Conservation (phyloP, 2,888 invertebrate species). For the Sinopyrophorus schimmeli region DNA sequence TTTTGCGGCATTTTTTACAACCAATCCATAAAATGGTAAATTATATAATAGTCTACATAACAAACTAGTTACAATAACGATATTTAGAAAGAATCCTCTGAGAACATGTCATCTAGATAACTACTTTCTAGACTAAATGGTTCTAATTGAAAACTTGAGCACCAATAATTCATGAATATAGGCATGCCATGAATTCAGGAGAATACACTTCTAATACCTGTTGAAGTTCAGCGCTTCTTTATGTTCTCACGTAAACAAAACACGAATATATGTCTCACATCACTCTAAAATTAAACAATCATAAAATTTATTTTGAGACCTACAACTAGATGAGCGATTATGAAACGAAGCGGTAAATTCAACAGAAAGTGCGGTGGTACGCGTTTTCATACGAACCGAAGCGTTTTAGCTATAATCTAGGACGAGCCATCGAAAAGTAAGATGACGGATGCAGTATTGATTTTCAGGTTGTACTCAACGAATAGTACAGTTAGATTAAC, state of each 20-base stretch:
- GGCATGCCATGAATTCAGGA: conserved; percentile 38
- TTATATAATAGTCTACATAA: conserved; percentile 39
- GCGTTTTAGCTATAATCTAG: conserved; percentile 23
- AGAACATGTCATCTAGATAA: conserved; percentile 27
- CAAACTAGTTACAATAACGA: conserved; percentile 32
- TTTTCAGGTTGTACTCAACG: conserved; percentile 41
- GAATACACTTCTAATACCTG: conserved; percentile 38
- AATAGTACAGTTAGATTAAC: conserved; percentile 33
- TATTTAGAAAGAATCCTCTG: conserved; percentile 26
- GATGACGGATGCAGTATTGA: conserved; percentile 43
- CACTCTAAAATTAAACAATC: conserved; percentile 22
- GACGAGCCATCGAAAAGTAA: conserved; percentile 18
- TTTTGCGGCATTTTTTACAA: conserved; percentile 48
- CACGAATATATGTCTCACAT: conserved; percentile 20
- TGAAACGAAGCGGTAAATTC: conserved; percentile 15
- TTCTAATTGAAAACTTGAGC: conserved; percentile 31
- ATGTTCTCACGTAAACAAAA: conserved; percentile 26
- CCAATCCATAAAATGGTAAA: conserved; percentile 35
- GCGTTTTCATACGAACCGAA: conserved; percentile 12
- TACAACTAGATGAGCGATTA: conserved; percentile 20
- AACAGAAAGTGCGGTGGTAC: conserved; percentile 29
- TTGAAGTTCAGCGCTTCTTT: conserved; percentile 35
- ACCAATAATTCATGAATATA: conserved; percentile 33
- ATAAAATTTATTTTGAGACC: conserved; percentile 13
- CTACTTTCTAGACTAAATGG: conserved; percentile 32